Base-by-base conservation (phyloP, 2,113 vertebrate species). In the Ranitomeya imitator region DNA sequence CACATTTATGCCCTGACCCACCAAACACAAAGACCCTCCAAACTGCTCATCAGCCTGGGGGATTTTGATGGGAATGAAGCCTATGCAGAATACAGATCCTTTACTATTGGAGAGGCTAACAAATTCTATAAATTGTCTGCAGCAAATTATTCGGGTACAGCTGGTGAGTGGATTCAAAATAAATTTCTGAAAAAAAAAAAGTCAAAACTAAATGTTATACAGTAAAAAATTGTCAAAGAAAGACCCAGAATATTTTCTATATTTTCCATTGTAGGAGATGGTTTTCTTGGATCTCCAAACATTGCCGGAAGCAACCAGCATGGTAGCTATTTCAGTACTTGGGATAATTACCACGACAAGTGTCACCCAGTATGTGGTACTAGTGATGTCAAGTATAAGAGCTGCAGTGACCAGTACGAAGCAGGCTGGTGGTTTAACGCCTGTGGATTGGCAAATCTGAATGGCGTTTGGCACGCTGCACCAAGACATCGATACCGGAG, bases 401-500 rank as follows among this genome's bases (percentile, higher is more conserved):
- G 78, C 0, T 95, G 95, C 16, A n/a, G 85, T 11, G 6, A 2
- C 0, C 9, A 15, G 0, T 8, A 87, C 0, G 90, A 91, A 9
- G 90, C 88, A 0, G 93, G 92, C 8, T 95, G 95, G 95, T 95
- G 94, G 94, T 95, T 90, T 91, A 95, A 94, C 81, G 74, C 89
- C 61, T 95, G 95, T n/a, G 94, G 94, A 16, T 93, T 92, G 3
- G 93, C 94, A 65, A 67, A 73, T 77, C 91, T 95, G 10, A 91
- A 95, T 1, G 93, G 95, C 0, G 37, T 90, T 0, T 95, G 93
- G 93, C 92, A 93, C 83, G 80, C 91, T 0, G 12, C 6, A 0
- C 90, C 79, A 6, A 0, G 92, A 0, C 81, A 94, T 90, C 23
- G 86, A 0, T 91, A 90, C 12, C 94, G 93, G 93, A 23, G 55